Percentiles rank a stretch among this genome's conserved stretches.
Conservation (phyloP, 1,140 invertebrate genomes). For the Caerostris darwini region DNA sequence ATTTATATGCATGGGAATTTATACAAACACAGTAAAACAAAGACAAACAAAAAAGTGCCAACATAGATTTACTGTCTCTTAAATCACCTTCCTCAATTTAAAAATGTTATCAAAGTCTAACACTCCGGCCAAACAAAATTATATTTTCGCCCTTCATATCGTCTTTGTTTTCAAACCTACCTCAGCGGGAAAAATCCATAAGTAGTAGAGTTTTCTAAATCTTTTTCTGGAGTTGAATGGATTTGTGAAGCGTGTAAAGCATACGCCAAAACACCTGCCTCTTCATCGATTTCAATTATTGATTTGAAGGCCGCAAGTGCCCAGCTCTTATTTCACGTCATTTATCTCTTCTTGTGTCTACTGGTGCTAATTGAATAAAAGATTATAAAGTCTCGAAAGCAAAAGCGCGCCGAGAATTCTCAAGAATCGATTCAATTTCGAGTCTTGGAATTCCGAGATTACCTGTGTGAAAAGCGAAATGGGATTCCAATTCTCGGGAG, state of each 20-base stretch:
- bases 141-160: not conserved
- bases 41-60: not conserved
- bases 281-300: slow-evolving; percentile 69
- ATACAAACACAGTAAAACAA: too few species aligned
- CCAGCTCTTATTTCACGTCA: slow-evolving; percentile 39
- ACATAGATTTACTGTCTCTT: not conserved
- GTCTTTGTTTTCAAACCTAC: slow-evolving; percentile 5
- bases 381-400: slow-evolving; percentile 59
- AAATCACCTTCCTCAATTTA: not conserved
- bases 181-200: not conserved
- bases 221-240: slow-evolving; percentile 48
- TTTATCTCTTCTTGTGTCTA: slow-evolving; percentile 56
- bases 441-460: slow-evolving; percentile 49
- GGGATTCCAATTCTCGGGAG: slow-evolving; percentile 58
- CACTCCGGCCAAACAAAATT: not conserved
- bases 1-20: too few species aligned
- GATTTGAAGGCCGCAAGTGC: slow-evolving; percentile 40
- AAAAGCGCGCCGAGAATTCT: slow-evolving; percentile 16
- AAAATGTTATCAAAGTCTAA: slow-evolving; percentile 18
- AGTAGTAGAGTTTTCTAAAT: slow-evolving; percentile 38
- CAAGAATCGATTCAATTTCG: slow-evolving; percentile 43
- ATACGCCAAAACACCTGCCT: slow-evolving; percentile 54
- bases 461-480: slow-evolving; percentile 64
- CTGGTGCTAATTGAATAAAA: slow-evolving; percentile 66
- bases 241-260: slow-evolving; percentile 32